Base-by-base conservation (phyloP, 37 sponge, comb jelly and placozoan genomes). In the Agelas oroides region DNA sequence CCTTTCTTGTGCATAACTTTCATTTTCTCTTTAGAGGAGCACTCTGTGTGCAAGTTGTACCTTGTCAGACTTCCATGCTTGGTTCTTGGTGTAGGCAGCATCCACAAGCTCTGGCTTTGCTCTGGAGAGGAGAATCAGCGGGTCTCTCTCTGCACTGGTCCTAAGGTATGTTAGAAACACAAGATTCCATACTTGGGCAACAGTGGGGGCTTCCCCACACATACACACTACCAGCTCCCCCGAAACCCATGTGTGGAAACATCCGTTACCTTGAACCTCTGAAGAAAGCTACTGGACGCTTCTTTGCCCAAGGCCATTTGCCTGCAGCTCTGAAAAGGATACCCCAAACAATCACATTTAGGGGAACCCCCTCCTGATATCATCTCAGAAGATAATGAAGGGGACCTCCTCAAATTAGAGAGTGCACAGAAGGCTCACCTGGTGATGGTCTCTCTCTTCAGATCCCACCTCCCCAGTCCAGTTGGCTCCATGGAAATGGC, bases 11-110 rank as follows among this genome's bases (percentile, higher is more conserved):
- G n/a, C n/a, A n/a, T n/a, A n/a, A n/a, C n/a, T n/a, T n/a, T n/a
- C n/a, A n/a, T n/a, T n/a, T n/a, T n/a, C n/a, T n/a, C n/a, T n/a
- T n/a, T n/a, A n/a, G n/a, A n/a, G n/a, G n/a, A n/a, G n/a, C n/a
- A n/a, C n/a, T n/a, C n/a, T n/a, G n/a, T n/a, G n/a, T n/a, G n/a
- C n/a, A n/a, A n/a, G n/a, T 19, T 77, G 18, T 54, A 91, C 95
- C 53, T 78, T 76, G 23, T 87, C 86, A 36, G 97, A 96, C 36
- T 86, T 84, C 97, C 97, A 96, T 75, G 97, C 97, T 73, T 96
- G 97, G 79, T 96, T 96, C 71, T 94, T 96, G 2, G 97, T 96
- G 77, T 96, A 96, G 0, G 87, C 82, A 73, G 97, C 97, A 71
- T 96, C 82, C 33, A 94, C 93, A 34, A 87, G 53, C 24, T 67